Conservation (phyloP, 2,888 invertebrate species). For the Maniola hyperantus region DNA sequence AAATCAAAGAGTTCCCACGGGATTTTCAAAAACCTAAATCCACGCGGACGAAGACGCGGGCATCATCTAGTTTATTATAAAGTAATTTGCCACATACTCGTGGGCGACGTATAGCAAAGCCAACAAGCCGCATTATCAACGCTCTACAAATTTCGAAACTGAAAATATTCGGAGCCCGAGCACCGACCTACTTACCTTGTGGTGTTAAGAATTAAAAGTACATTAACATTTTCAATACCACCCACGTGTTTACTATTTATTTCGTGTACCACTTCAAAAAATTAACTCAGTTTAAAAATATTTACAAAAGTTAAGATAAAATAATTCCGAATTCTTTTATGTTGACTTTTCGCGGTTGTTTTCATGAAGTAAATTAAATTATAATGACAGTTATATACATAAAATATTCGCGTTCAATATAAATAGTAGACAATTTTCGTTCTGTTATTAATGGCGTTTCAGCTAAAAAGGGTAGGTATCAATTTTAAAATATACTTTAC, state of each 20-base stretch:
- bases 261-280: constrained; percentile 4
- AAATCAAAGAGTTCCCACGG: too few relatives aligned
- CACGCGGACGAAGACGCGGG: too few relatives aligned
- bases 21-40: too few relatives aligned
- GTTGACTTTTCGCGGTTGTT: not conserved
- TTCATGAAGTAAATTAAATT: not conserved
- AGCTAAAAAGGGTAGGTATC: too few relatives aligned
- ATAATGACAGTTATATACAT: too few relatives aligned
- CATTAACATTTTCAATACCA: constrained; percentile 40
- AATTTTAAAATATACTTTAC: too few relatives aligned
- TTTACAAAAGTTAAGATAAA: too few relatives aligned
- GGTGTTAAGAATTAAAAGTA: constrained; percentile 35
- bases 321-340: not conserved
- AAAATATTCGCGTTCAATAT: not conserved
- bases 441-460: too few relatives aligned
- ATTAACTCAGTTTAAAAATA: not conserved
- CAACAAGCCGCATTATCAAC: constrained; percentile 39
- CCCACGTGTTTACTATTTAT: constrained; percentile 14
- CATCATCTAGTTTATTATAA: constrained; percentile 13
- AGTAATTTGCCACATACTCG: constrained; percentile 19
- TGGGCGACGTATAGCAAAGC: constrained; percentile 33
- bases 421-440: too few relatives aligned
- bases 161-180: constrained; percentile 40
- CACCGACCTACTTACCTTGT: constrained; percentile 38
- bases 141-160: constrained; percentile 44